Evolutionary conservation across 2,888 invertebrate species (phyloP), one percentile per base, ranked within the genome.

Genomic region (Malacosoma neustria): DNA sequence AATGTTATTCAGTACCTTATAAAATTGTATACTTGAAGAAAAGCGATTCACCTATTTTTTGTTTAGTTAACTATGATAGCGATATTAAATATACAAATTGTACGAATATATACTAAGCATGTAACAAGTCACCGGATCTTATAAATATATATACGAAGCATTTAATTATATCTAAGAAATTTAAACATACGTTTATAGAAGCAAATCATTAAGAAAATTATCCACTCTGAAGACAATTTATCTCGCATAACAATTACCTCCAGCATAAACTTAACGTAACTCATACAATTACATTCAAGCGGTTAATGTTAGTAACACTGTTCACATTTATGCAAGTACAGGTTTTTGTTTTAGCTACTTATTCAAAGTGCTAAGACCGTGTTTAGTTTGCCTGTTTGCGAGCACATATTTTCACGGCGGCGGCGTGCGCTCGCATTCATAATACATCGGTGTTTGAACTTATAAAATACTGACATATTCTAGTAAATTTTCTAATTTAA

Each of bases 371-470:
- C 57, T 63, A 64, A 70, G 69, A 70, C 61, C 60, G 51, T 67
- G 75, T 75, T 73, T 70, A 67, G 63, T 57, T 57, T 51, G 61
- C 55, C 58, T 74, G 73, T 80, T 79, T 77, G 79, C 53, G 50
- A 62, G 62, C 61, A 75, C 74, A 81, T 74, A 76, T 74, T 75
- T 80, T 72, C 67, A 64, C 56, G 66, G 61, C 63, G 69, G 59
- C 61, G 66, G 58, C 84, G 84, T 85, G 84, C 70, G 63, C 72
- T 65, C 67, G 84, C 84, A 85, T 85, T 80, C 58, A 80, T 77
- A 80, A 74, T 22, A 22, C 57, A 51, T 45, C 66, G 72, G 66
- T 63, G 70, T 70, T 70, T 73, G 70, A 75, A 63, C 80, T 65
- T 61, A 70, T 66, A 67, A 70, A 75, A 67, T 64, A 69, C 68